Conservation (phyloP, 2,113 vertebrate genomes). For the Hystrix cristata region DNA sequence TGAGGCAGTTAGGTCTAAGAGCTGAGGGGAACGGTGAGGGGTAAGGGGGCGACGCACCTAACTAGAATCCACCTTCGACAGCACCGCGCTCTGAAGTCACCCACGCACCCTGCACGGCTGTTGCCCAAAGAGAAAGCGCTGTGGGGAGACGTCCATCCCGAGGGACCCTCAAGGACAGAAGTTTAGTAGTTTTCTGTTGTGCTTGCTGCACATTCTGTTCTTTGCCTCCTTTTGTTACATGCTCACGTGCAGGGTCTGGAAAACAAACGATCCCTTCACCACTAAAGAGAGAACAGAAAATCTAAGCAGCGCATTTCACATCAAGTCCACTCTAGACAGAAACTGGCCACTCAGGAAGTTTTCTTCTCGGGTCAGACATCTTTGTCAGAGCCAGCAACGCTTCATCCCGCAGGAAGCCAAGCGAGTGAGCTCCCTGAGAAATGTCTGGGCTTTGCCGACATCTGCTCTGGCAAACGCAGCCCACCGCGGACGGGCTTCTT, state of each 20-base stretch:
- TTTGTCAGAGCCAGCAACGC: not conserved
- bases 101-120: too few species aligned
- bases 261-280: not conserved
- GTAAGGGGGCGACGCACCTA: not conserved
- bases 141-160: not conserved
- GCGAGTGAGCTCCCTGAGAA: not conserved
- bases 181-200: not conserved
- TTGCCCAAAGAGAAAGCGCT: not conserved
- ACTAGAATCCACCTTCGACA: not conserved
- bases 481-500: not conserved
- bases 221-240: not conserved
- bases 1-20: not conserved
- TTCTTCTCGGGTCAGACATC: slow-evolving; percentile 47
- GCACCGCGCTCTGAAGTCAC: not conserved
- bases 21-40: not conserved
- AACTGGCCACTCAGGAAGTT: not conserved
- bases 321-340: slow-evolving; percentile 27
- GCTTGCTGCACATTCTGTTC: not conserved
- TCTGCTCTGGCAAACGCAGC: not conserved
- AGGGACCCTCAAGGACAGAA: not conserved
- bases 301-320: not conserved
- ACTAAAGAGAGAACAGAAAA: not conserved
- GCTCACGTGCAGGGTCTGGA: not conserved
- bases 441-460: not conserved
- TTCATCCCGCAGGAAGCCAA: not conserved